Base-by-base conservation (phyloP, 2,113 vertebrate species). In the Takifugu flavidus region DNA sequence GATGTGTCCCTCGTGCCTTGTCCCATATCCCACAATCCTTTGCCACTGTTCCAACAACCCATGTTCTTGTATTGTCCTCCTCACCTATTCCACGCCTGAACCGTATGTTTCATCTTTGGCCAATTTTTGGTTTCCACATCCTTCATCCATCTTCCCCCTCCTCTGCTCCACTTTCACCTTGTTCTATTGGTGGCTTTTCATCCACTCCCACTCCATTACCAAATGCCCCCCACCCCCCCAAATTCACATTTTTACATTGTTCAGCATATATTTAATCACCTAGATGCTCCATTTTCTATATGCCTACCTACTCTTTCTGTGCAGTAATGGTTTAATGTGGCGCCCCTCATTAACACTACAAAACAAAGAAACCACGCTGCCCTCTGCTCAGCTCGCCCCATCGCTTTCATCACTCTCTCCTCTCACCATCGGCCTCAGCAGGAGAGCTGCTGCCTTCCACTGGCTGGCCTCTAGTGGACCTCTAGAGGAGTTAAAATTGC, bases 11-110 rank as follows among this genome's bases (percentile, higher is more conserved):
- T 42, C 56, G 80, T 72, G 79, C 58, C 87, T 77, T 75, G 84
- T 85, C 74, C 87, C 62, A 86, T 76, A 83, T 88, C 79, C 82
- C 74, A 78, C 82, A 89, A 87, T 87, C 85, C 87, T 82, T 75
- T 78, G 77, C 80, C 68, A 70, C 69, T 63, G 43, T 82, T 86
- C 77, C 82, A 85, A 82, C 71, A 78, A 64, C 58, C 72, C 66
- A 34, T 80, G 77, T 81, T 74, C 27, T 47, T 53, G 63, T 65
- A 74, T 83, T 85, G 77, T 79, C 82, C 77, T 73, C 55, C 62
- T 85, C 82, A 89, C 79, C 87, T 85, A 75, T 71, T 72, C 67
- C 62, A 70, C 56, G 63, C 26, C 70, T 74, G 8, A 39, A 2
- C 34, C 34, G 8, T 39, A 39, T 2, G 6, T 10, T 80, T 86